phyloP scores from a whole-genome alignment of 2,797 vertebrate species.

The Rhincodon typus region DNA sequence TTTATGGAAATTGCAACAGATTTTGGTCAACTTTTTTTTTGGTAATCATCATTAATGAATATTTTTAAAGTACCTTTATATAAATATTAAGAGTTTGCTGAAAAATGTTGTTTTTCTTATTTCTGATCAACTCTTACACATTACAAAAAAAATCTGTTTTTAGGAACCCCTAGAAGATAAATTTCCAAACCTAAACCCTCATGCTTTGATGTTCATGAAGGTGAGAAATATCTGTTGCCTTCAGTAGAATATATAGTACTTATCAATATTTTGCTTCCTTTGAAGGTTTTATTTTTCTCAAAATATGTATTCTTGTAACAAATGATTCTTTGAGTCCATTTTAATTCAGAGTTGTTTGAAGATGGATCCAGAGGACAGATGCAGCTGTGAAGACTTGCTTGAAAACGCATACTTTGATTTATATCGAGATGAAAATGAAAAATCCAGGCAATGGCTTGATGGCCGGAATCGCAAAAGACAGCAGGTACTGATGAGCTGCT shows the following conservation, averaged over 20 bases:
- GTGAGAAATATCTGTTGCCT: conserved; percentile 46
- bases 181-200: conserved; percentile 56
- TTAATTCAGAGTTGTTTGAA: conserved; percentile 66
- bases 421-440: conserved; percentile 52
- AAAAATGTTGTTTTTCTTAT: background rate
- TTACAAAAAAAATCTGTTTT: conserved; percentile 6
- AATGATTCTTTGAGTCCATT: background rate
- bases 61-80: background rate
- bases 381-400: conserved; percentile 72
- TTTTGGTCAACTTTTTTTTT: background rate
- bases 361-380: conserved; percentile 72
- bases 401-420: conserved; percentile 72
- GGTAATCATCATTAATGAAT: background rate
- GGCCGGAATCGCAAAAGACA: conserved; percentile 44
- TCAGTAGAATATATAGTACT: background rate
- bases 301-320: background rate
- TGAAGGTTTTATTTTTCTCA: background rate
- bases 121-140: background rate
- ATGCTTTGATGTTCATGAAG: conserved; percentile 73
- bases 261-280: background rate
- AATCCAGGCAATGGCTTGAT: conserved; percentile 45
- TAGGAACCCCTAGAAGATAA: conserved; percentile 79
- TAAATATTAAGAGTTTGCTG: background rate
- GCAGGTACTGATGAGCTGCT: conserved; percentile 44
- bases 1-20: background rate